phyloP scores from a whole-genome alignment of 2,113 vertebrate species.

The Clinocottus analis region DNA sequence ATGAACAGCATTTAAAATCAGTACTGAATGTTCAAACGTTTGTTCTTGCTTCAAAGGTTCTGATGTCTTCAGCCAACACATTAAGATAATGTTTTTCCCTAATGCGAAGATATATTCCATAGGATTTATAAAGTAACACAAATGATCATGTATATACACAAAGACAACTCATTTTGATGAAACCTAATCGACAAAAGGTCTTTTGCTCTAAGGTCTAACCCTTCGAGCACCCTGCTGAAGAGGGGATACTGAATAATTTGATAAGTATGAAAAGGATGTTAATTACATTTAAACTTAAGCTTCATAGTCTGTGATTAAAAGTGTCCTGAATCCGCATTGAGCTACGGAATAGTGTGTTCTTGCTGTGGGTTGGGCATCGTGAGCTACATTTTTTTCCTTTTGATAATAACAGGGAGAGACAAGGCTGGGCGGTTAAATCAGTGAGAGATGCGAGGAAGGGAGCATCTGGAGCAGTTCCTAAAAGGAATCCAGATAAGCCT shows the following conservation, averaged over 20 bases:
- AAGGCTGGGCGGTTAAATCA: not conserved
- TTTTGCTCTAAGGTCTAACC: not conserved
- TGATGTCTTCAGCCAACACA: not conserved
- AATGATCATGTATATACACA: not conserved
- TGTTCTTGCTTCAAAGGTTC: slow-evolving; percentile 10
- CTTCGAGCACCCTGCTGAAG: not conserved
- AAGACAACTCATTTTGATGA: not conserved
- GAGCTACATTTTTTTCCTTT: not conserved
- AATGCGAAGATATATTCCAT: not conserved
- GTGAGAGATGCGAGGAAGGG: not conserved
- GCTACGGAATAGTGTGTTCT: not conserved
- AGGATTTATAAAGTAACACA: not conserved
- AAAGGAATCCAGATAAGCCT: not conserved
- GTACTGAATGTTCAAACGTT: not conserved
- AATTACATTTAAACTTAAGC: not conserved
- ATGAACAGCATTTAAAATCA: slow-evolving; percentile 34
- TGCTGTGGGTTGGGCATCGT: not conserved
- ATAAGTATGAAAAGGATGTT: not conserved
- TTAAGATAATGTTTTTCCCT: not conserved
- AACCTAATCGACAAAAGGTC: not conserved
- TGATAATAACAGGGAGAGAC: not conserved
- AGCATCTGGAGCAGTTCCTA: too few species aligned
- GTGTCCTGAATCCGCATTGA: not conserved
- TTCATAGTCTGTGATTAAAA: not conserved
- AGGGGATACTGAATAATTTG: not conserved